phyloP scores from a whole-genome alignment of 2,113 vertebrate species.

The Manacus vitellinus region DNA sequence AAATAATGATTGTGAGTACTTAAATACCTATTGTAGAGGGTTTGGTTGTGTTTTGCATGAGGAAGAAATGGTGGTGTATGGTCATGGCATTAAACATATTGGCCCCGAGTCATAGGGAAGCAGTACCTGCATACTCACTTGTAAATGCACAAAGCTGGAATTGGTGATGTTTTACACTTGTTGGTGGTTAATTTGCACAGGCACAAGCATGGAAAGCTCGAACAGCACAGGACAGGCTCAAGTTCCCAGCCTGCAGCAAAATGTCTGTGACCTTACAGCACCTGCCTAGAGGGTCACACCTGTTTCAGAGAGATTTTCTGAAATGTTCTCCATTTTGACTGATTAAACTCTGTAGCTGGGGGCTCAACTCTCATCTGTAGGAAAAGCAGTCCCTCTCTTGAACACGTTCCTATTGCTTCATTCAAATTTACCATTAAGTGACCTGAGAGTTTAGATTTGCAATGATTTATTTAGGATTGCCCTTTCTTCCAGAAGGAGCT shows the following conservation, averaged over 20 bases:
- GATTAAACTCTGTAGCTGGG: background rate
- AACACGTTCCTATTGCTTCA: rapidly evolving
- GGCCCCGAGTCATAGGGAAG: background rate
- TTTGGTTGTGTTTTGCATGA: background rate
- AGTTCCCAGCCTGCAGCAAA: background rate
- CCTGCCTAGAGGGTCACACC: background rate
- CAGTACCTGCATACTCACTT: background rate
- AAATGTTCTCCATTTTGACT: background rate
- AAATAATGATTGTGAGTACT: background rate
- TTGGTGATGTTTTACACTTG: background rate
- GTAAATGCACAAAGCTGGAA: background rate
- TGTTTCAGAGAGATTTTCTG: background rate
- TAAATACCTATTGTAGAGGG: background rate
- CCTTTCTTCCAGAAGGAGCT: background rate
- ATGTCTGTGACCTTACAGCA: background rate
- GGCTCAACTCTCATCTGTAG: background rate
- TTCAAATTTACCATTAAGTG: background rate
- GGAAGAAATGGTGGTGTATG: background rate
- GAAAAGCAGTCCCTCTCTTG: background rate
- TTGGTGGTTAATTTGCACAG: background rate
- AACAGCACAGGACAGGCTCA: background rate
- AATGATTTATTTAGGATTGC: background rate
- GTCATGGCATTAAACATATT: background rate
- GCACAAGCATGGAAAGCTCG: background rate
- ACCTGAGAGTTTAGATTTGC: background rate